Base-by-base conservation (phyloP, 2,113 vertebrate species). In the Epinephelus moara region DNA sequence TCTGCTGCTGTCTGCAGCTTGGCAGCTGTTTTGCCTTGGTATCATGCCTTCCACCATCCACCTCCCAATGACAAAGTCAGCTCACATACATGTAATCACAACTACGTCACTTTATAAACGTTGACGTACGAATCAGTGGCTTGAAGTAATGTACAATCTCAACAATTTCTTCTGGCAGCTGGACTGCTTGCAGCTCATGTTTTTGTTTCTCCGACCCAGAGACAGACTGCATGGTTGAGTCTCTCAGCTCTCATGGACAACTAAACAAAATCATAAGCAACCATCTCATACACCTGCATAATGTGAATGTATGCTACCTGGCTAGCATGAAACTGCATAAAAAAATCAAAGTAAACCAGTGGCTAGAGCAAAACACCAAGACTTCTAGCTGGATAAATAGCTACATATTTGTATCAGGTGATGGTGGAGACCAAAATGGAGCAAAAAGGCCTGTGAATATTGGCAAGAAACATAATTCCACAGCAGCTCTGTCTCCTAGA, bases 401-500 rank as follows among this genome's bases (percentile, higher is more conserved):
- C 42, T 45, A 45, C 3, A 15, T 52, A 15, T 61, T 60, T 14
- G 53, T 42, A 19, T 47, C 21, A 14, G 60, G 17, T 13, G n/a
- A 19, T 76, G 64, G 49, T 25, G 42, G 59, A 57, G 59, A 25
- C 66, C 73, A 64, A 70, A 49, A 49, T 7, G 2, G 21, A 47
- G 37, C 37, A n/a, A 66, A 56, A 67, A 64, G 49, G 11, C n/a
- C 30, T 8, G 14, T 63, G 30, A 53, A 23, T 30, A 33, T 52
- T 57, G 37, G 6, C 25, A 25, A 49, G 25, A 73, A 67, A 80
- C 60, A 72, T 25, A 25, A 63, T 56, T 63, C 49, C 19, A 37
- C 14, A 47, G 3, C 23, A 8, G 23, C 47, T 47, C 9, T 47
- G 45, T 47, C 45, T 47, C 13, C 47, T 15, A 14, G 12, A 49